Conservation (phyloP, 2,888 invertebrate species). For the Arge pagana region DNA sequence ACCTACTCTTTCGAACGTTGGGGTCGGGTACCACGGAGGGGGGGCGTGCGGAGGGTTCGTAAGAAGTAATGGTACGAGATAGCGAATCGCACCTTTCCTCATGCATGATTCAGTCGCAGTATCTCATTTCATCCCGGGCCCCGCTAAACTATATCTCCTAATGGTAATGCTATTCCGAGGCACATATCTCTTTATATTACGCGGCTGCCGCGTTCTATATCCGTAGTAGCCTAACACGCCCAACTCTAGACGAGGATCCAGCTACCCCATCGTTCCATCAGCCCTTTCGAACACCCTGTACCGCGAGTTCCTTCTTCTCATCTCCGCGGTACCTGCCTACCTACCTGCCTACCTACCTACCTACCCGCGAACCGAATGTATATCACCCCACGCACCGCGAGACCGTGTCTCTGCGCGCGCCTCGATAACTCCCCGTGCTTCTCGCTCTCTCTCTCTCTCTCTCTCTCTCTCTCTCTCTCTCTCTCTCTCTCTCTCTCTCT, state of each 20-base stretch:
- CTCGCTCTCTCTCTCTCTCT: no score
- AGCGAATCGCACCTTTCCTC: constrained; percentile 54
- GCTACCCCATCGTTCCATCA: no score
- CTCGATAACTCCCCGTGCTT: not conserved
- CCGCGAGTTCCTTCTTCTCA: constrained; percentile 1
- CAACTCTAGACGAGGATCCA: no score
- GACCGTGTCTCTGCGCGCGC: not conserved
- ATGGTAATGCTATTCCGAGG: constrained; percentile 57
- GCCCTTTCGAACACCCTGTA: constrained; percentile 19
- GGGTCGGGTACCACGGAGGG: constrained; percentile 15
- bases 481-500: constrained; percentile 38
- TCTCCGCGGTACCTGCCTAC: constrained; percentile 1
- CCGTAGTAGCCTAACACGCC: constrained; percentile 18
- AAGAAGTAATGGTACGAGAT: constrained; percentile 33
- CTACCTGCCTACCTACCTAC: constrained; percentile 2
- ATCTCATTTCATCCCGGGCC: constrained; percentile 58
- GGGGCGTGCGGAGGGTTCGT: constrained; percentile 7
- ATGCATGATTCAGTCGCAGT: constrained; percentile 59
- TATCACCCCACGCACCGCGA: constrained; percentile 17
- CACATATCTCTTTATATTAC: constrained; percentile 58
- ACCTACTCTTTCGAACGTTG: constrained; percentile 38
- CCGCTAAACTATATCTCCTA: constrained; percentile 58
- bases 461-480: no score
- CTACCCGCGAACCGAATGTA: not conserved
- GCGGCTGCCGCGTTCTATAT: constrained; percentile 34